A percentile compares a stretch with the other conserved stretches of the same genome.
phyloP scores from a whole-genome alignment of 2,113 vertebrate genomes.

The Tauraco erythrolophus region DNA sequence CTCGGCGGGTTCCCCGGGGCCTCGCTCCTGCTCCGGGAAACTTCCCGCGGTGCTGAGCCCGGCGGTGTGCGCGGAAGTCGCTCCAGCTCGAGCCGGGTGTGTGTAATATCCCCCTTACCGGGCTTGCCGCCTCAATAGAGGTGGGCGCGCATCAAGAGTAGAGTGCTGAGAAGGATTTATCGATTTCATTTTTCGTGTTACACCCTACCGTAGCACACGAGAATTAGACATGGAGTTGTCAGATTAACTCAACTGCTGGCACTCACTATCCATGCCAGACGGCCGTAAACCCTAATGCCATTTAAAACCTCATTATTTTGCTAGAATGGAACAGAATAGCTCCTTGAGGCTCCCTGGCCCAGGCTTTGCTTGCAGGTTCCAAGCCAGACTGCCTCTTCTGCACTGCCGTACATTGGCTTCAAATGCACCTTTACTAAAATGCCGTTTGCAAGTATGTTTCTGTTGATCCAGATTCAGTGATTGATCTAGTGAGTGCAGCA shows the following conservation, averaged over 20 bases:
- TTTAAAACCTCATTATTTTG: not conserved
- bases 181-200: fast-evolving
- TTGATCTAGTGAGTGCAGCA: not conserved
- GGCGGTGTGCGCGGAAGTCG: too few species aligned
- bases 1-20: too few species aligned
- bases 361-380: not conserved
- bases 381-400: not conserved
- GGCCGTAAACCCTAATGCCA: not conserved
- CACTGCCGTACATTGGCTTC: fast-evolving
- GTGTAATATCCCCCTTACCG: fast-evolving
- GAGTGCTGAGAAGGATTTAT: not conserved
- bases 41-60: not conserved
- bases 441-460: fast-evolving
- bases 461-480: not conserved
- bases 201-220: fast-evolving
- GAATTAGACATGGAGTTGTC: not conserved
- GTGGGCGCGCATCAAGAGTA: fast-evolving
- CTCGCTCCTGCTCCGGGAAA: not conserved
- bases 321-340: not conserved
- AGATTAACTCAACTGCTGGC: not conserved
- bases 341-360: not conserved
- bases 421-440: fast-evolving
- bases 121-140: fast-evolving
- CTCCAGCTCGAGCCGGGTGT: fast-evolving
- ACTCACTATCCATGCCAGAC: fast-evolving